Evolutionary conservation across 35 echinoderm and acorn worm species (phyloP).

Genomic region (Heliocidaris tuberculata): DNA sequence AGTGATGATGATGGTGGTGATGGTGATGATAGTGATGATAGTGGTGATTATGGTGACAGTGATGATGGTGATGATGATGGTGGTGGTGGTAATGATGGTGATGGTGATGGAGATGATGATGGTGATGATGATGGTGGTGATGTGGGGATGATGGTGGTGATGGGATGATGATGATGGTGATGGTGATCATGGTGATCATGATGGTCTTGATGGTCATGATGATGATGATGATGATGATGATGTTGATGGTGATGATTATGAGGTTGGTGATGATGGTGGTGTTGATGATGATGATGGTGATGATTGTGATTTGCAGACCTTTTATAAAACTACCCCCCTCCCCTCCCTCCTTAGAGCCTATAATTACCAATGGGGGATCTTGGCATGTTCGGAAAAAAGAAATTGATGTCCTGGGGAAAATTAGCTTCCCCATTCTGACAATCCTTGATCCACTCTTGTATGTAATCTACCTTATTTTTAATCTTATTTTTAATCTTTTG

Average conservation of each 20-base stretch:
- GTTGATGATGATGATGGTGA: background rate
- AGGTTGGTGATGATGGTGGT: background rate
- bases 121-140: no score
- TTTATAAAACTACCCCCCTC: no score
- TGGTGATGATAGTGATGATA: background rate
- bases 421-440: no score
- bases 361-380: no score
- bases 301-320: background rate
- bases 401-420: no score
- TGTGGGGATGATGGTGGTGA: background rate
- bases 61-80: background rate
- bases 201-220: background rate
- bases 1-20: background rate
- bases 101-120: background rate
- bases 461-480: no score
- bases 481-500: no score
- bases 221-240: background rate
- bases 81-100: background rate
- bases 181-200: background rate
- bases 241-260: background rate
- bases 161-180: slow-evolving; percentile 12
- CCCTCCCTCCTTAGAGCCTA: no score
- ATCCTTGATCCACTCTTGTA: no score
- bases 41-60: background rate
- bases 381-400: no score